Base-by-base conservation (phyloP, 1,140 invertebrate genomes). In the Antheraea mylitta region DNA sequence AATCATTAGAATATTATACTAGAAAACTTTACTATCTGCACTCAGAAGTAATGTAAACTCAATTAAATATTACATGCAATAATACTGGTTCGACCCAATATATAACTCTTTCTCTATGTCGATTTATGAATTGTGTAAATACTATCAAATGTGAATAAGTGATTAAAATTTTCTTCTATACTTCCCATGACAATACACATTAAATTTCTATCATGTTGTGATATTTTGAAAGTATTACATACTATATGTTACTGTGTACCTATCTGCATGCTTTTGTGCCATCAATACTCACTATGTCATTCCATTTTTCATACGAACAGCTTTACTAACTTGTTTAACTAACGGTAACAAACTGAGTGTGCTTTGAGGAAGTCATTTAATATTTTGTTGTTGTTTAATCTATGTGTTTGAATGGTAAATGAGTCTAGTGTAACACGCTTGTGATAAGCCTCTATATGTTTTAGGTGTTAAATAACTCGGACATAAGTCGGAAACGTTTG, bases 311-410 rank as follows among this genome's bases (percentile, higher is more conserved):
- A 63, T 63, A 36, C 30, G 11, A 37, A n/a, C 30, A 63, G 73
- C 79, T 77, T 75, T 74, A 81, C 79, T 81, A 81, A 81, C 79
- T 74, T 68, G 38, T 73, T 64, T 16, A 53, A 58, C 58, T 38
- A 30, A n/a, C 16, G 61, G 19, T 63, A 63, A 63, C 61, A 63
- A 63, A 63, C 61, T 63, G 37, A 63, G 30, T 36, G 61, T 63
- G 30, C 61, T 63, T 36, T 36, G 61, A 36, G 61, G 61, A 63
- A 30, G 37, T 30, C 8, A 63, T 18, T 42, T 42, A 42, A 4
- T 61, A 19, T 13, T 53, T 16, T 53, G 11, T 53, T 1, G 6
- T 53, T 53, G 16, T 53, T 53, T 53, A 11, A 53, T 53, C 13
- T 53, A 48, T 48, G 11, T 53, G 9, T 53, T 53, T 6, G 5